A percentile compares a stretch with the other conserved stretches of the same genome.
These are phyloP conservation scores for Anisognathus igniventris DNA, from an alignment of 2,797 vertebrate genomes.

Conservation along the genomic window DNA sequence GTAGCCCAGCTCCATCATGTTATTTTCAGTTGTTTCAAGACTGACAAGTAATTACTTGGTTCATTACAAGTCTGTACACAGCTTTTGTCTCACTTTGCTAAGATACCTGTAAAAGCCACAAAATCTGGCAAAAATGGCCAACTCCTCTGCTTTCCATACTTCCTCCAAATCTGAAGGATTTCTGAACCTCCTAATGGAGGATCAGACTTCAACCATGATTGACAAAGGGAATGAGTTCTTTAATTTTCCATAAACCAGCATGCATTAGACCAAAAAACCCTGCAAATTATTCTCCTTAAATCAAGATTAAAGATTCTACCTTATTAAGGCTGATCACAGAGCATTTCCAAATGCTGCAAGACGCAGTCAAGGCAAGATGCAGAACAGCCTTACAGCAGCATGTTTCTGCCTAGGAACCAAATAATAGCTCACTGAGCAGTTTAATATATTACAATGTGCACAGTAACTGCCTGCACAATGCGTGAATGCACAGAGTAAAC, in stretches of 20 bases:
- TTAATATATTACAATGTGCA: background rate
- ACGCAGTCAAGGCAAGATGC: background rate
- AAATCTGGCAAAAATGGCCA: background rate
- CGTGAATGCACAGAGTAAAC: background rate
- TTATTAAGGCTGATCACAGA: background rate
- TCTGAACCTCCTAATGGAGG: background rate
- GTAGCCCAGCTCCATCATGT: rapidly evolving
- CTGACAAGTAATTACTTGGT: background rate
- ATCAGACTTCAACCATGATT: background rate
- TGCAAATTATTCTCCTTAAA: background rate
- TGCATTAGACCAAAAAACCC: background rate
- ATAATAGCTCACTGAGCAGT: background rate
- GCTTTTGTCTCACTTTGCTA: background rate
- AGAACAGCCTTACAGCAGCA: background rate
- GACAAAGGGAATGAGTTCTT: background rate
- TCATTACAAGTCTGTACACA: background rate
- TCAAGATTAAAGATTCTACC: background rate
- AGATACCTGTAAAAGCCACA: background rate
- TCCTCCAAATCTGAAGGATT: background rate
- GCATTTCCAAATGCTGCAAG: background rate
- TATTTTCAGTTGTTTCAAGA: background rate
- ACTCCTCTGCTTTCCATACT: background rate
- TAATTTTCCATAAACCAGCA: background rate
- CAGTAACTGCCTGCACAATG: background rate
- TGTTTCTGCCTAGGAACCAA: background rate